These are phyloP conservation scores for Nyctibius grandis DNA, from an alignment of 2,797 vertebrate genomes.

Conservation along the genomic window DNA sequence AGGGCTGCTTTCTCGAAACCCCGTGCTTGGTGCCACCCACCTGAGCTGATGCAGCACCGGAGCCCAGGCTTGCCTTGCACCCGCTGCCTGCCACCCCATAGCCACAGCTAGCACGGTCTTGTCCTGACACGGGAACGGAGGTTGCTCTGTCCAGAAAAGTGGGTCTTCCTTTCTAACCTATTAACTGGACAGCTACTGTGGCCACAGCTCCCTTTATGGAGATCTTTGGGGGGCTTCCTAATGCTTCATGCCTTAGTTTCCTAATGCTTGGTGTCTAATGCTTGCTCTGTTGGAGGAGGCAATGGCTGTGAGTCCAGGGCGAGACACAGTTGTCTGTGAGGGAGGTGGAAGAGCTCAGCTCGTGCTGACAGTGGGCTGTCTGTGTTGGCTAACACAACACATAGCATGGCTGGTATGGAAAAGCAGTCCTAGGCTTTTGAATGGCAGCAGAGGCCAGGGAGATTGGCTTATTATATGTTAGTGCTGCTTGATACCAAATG, in stretches of 20 bases:
- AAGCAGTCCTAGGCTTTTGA: neutral
- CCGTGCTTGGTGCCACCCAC: fast-evolving
- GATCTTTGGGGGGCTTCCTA: neutral
- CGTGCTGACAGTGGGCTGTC: fast-evolving
- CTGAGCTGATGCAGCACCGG: fast-evolving
- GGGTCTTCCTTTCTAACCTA: neutral
- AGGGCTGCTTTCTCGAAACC: neutral
- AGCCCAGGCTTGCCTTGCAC: neutral
- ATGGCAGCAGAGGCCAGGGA: neutral
- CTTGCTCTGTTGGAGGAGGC: neutral
- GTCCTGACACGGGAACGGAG: neutral
- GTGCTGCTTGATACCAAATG: neutral
- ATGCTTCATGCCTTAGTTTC: neutral
- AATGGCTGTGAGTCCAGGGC: fast-evolving
- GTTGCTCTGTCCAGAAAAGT: neutral
- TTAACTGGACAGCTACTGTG: neutral
- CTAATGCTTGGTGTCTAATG: neutral
- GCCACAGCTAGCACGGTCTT: neutral
- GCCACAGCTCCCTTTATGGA: neutral
- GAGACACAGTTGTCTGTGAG: neutral
- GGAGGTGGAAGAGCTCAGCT: neutral
- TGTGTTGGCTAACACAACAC: fast-evolving
- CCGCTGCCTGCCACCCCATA: neutral
- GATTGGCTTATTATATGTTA: neutral
- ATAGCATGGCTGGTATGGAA: neutral